Evolutionary conservation across 2,888 invertebrate genomes (phyloP).

Genomic region (Drosophila lutescens): DNA sequence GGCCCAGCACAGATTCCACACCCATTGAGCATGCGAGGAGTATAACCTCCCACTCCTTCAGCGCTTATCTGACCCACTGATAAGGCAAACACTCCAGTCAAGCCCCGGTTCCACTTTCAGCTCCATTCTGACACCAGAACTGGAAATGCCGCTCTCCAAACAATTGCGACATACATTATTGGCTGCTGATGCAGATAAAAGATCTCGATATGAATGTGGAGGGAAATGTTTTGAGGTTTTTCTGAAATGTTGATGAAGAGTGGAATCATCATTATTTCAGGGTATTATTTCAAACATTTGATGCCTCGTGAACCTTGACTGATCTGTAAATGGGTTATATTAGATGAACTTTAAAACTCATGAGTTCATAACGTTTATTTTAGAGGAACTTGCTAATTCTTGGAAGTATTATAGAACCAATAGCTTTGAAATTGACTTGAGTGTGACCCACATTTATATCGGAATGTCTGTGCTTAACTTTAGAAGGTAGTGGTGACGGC

Average conservation of each 20-base stretch:
- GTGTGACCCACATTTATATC: not conserved
- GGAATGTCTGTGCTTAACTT: not conserved
- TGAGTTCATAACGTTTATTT: not conserved
- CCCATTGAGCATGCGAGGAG: not conserved
- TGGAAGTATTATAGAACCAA: no score
- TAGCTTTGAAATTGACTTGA: no score
- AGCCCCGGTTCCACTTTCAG: conserved; percentile 14
- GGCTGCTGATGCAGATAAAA: conserved; percentile 29
- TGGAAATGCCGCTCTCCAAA: conserved; percentile 8
- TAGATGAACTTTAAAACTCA: no score
- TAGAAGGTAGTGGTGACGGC: no score
- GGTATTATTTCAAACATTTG: not conserved
- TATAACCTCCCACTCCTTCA: not conserved
- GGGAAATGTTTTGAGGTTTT: not conserved
- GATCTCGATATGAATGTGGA: conserved; percentile 17
- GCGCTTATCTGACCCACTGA: conserved; percentile 24
- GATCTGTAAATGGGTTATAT: not conserved
- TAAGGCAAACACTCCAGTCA: conserved; percentile 30
- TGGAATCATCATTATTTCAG: not conserved
- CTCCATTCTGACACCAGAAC: conserved; percentile 4
- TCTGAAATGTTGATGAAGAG: not conserved
- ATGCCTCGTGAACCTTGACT: not conserved
- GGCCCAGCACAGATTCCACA: conserved; percentile 24
- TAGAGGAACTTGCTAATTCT: no score
- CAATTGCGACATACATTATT: conserved; percentile 17